phyloP scores from a whole-genome alignment of 2,113 vertebrate genomes.

The Peucedramus taeniatus region DNA sequence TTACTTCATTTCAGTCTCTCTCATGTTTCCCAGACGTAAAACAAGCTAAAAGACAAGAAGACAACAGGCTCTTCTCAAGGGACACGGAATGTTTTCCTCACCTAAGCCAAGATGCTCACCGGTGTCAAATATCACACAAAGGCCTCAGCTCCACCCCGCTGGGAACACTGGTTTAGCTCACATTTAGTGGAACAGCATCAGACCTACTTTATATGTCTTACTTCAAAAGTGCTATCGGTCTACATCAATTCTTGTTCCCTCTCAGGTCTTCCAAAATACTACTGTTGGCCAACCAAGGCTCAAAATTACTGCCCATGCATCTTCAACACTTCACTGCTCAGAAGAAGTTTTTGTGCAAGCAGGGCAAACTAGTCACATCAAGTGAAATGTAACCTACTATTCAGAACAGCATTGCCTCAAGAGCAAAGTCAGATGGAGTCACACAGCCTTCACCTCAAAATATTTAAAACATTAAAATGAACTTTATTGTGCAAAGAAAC shows the following conservation, averaged over 20 bases:
- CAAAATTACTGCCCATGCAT: not conserved
- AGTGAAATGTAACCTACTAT: not conserved
- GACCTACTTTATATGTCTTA: not conserved
- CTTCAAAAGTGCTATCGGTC: not conserved
- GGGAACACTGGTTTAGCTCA: not conserved
- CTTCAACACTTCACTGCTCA: not conserved
- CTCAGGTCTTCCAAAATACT: not conserved
- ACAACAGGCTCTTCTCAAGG: not conserved
- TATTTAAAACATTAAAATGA: not conserved
- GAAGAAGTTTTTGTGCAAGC: not conserved
- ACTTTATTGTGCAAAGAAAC: not conserved
- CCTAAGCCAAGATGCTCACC: not conserved
- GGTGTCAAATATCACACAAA: not conserved
- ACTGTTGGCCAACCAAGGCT: not conserved
- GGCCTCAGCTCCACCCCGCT: not conserved
- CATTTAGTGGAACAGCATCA: not conserved
- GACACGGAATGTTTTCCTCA: not conserved
- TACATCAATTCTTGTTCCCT: not conserved
- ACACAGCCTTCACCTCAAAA: not conserved
- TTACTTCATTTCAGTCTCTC: not conserved
- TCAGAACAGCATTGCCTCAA: not conserved
- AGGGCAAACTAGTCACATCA: not conserved
- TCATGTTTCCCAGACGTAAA: not conserved
- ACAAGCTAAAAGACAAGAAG: not conserved
- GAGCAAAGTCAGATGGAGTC: not conserved